Percentiles rank a stretch among this genome's conserved stretches.
phyloP scores from a whole-genome alignment of 2,113 vertebrate genomes.

The Embiotoca jacksoni region DNA sequence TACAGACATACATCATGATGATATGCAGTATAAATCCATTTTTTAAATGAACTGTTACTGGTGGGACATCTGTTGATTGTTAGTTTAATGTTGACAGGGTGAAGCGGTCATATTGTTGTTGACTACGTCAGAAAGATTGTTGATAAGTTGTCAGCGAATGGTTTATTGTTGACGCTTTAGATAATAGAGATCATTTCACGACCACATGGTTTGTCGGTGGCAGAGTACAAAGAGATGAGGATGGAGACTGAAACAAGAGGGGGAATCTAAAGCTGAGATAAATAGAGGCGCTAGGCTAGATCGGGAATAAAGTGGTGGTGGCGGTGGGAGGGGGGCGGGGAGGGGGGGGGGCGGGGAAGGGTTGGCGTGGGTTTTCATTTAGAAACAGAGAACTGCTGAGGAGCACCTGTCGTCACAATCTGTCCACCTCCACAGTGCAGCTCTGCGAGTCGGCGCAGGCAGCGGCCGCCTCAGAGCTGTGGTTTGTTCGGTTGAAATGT shows the following conservation, averaged over 20 bases:
- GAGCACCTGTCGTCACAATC: conserved; percentile 78
- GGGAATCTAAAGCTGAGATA: conserved; percentile 29
- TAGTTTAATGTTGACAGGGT: not conserved
- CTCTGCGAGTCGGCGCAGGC: conserved; percentile 43
- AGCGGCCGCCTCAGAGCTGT: conserved; percentile 33
- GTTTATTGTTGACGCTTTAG: not conserved
- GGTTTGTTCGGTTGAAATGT: conserved; percentile 15
- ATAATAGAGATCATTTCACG: not conserved
- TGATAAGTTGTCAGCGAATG: not conserved
- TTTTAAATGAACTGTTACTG: too few relatives aligned
- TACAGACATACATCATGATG: too few relatives aligned
- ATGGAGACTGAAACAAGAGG: conserved; percentile 11
- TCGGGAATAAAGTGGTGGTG: conserved; percentile 49
- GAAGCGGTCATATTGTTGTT: not conserved
- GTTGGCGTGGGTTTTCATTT: conserved; percentile 61
- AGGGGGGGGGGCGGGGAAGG: conserved; percentile 23
- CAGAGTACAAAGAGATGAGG: not conserved
- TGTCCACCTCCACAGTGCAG: conserved; percentile 67
- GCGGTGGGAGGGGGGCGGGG: conserved; percentile 35
- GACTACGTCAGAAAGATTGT: not conserved
- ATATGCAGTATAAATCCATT: too few relatives aligned
- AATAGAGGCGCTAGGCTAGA: conserved; percentile 39
- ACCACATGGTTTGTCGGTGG: not conserved
- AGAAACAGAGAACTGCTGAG: conserved; percentile 70
- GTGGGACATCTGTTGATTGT: too few relatives aligned